These are phyloP conservation scores for Drosophila infuscata DNA, from an alignment of 2,888 invertebrate genomes.

Conservation along the genomic window DNA sequence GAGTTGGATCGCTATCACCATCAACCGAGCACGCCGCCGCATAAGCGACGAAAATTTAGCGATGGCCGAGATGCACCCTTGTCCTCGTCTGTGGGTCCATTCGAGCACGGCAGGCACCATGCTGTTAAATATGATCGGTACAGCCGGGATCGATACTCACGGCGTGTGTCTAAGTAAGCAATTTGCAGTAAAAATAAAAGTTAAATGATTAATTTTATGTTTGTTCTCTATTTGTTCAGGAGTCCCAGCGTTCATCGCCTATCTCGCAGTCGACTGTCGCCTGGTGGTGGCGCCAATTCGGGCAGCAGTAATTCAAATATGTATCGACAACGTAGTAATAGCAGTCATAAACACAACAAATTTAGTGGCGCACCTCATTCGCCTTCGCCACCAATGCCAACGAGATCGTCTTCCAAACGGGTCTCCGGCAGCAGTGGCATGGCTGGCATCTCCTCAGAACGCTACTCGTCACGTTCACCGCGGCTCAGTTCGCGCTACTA, in stretches of 20 bases:
- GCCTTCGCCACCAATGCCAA: conserved; percentile 85
- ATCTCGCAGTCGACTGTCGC: conserved; percentile 73
- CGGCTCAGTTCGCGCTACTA: conserved; percentile 74
- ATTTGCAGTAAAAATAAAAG: neutral
- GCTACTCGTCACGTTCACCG: conserved; percentile 84
- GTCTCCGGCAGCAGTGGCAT: conserved; percentile 62
- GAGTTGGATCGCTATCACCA: conserved; percentile 83
- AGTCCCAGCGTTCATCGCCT: conserved; percentile 81
- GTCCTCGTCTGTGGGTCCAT: conserved; percentile 53
- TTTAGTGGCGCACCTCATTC: conserved; percentile 63
- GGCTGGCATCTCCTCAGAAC: conserved; percentile 60
- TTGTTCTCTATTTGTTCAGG: conserved; percentile 44
- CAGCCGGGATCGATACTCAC: conserved; percentile 80
- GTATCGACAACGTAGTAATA: conserved; percentile 66
- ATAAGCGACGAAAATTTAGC: conserved; percentile 83
- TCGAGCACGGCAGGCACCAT: conserved; percentile 77
- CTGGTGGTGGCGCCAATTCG: conserved; percentile 65
- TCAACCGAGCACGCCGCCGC: conserved; percentile 82
- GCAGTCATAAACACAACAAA: conserved; percentile 77
- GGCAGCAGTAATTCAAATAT: conserved; percentile 56
- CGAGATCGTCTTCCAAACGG: conserved; percentile 85
- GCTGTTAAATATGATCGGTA: conserved; percentile 80
- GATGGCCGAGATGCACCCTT: conserved; percentile 67
- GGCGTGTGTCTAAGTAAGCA: conserved; percentile 80
- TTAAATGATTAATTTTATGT: neutral